phyloP scores from a whole-genome alignment of 2,797 vertebrate species.

The Gymnodraco acuticeps region DNA sequence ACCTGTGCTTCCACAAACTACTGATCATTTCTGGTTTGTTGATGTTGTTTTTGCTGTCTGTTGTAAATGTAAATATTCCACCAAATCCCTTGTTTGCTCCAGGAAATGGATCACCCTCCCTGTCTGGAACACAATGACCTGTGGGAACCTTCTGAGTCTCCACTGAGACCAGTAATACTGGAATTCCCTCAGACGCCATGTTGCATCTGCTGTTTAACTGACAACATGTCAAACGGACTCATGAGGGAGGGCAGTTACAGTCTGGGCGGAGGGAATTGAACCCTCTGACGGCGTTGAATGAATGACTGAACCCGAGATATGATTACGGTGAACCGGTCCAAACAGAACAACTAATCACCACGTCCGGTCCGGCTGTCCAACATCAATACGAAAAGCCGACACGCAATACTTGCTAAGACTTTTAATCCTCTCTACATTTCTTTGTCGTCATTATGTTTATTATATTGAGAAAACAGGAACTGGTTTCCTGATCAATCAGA shows the following conservation, averaged over 20 bases:
- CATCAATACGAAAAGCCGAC: too few species aligned
- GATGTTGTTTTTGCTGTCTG: background rate
- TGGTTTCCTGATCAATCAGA: too few species aligned
- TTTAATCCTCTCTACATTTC: too few species aligned
- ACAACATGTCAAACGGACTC: slow-evolving; percentile 41
- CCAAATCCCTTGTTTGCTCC: background rate
- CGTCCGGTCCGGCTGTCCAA: too few species aligned
- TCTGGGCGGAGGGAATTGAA: background rate
- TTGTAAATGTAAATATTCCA: background rate
- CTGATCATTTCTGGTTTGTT: background rate
- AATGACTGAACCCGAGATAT: background rate
- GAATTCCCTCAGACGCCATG: slow-evolving; percentile 33
- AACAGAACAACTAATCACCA: too few species aligned
- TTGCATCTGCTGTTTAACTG: slow-evolving; percentile 42
- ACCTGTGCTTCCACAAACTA: too few species aligned
- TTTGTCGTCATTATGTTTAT: too few species aligned
- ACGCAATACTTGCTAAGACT: too few species aligned
- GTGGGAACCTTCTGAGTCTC: slow-evolving; percentile 54
- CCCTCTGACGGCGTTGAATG: background rate
- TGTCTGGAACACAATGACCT: slow-evolving; percentile 45
- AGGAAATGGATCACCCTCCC: slow-evolving; percentile 4
- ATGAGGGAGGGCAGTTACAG: slow-evolving; percentile 26
- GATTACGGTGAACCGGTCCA: too few species aligned
- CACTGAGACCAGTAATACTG: slow-evolving; percentile 43
- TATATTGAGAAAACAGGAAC: too few species aligned